Percentiles rank a stretch among this genome's conserved stretches.
phyloP scores from a whole-genome alignment of 2,888 invertebrate genomes.

The Ophioninae sp. region DNA sequence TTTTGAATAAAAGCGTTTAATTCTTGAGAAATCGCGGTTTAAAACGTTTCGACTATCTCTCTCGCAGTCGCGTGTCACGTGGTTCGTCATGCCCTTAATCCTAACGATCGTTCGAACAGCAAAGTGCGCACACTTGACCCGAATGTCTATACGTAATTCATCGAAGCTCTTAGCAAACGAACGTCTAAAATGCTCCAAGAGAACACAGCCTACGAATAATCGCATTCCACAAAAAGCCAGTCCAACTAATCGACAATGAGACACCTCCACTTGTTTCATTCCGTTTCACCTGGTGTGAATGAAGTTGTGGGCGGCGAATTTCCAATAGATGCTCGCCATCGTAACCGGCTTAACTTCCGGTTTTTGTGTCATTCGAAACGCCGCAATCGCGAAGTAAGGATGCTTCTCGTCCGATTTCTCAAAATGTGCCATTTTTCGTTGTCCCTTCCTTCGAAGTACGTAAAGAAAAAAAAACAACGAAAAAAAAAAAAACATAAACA shows the following conservation, averaged over 20 bases:
- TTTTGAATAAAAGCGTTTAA: too few relatives aligned
- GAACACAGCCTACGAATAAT: constrained; percentile 16
- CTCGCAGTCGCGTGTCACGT: too few relatives aligned
- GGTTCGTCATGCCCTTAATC: too few relatives aligned
- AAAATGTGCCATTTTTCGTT: constrained; percentile 72
- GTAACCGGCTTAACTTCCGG: constrained; percentile 73
- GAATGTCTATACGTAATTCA: constrained; percentile 18
- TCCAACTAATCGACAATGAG: constrained; percentile 12
- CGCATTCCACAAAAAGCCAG: constrained; percentile 25
- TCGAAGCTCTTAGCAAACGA: constrained; percentile 2
- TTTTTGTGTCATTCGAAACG: constrained; percentile 73
- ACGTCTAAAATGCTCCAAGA: constrained; percentile 22
- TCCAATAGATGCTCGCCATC: constrained; percentile 74
- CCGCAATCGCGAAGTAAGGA: constrained; percentile 74
- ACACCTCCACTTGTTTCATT: not conserved
- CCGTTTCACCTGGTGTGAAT: constrained; percentile 68
- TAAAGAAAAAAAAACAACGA: constrained; percentile 35
- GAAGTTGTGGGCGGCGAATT: constrained; percentile 76
- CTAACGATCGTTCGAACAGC: too few relatives aligned
- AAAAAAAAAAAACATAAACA: not conserved
- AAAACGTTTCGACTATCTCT: too few relatives aligned
- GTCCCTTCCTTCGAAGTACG: constrained; percentile 62
- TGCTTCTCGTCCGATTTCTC: constrained; percentile 71
- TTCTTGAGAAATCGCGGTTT: too few relatives aligned
- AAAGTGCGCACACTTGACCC: constrained; percentile 1